phyloP scores from a whole-genome alignment of 2,888 invertebrate genomes.

The Thera obeliscata region DNA sequence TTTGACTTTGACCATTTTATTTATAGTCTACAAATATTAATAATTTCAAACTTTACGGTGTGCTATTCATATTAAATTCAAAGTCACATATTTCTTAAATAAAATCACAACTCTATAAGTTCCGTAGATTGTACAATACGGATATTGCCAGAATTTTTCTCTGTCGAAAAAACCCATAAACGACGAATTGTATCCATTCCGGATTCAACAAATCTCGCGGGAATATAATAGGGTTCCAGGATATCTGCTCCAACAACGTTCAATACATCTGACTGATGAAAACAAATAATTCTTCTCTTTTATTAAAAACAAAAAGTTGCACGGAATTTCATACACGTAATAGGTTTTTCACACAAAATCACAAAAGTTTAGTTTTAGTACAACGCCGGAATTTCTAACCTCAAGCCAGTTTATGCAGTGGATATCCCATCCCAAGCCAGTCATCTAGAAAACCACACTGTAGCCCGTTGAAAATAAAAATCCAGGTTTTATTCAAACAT shows the following conservation, averaged over 20 bases:
- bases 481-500: constrained; percentile 31
- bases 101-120: too few relatives aligned
- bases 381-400: constrained; percentile 8
- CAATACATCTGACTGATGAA: constrained; percentile 8
- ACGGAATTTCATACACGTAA: neutral
- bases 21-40: too few relatives aligned
- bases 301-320: constrained; percentile 3
- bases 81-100: too few relatives aligned
- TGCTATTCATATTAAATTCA: too few relatives aligned
- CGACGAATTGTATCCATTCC: constrained; percentile 1
- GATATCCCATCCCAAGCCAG: constrained; percentile 10
- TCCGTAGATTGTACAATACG: constrained; percentile 1
- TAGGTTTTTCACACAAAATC: constrained; percentile 13
- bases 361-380: neutral
- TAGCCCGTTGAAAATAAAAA: constrained; percentile 22
- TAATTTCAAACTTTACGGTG: too few relatives aligned
- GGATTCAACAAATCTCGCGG: constrained; percentile 16
- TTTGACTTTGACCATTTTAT: too few relatives aligned
- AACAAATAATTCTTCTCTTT: neutral
- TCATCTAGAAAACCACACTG: constrained; percentile 25
- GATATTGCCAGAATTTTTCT: neutral
- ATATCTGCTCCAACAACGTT: constrained; percentile 6
- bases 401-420: constrained; percentile 12
- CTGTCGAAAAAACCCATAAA: neutral
- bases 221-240: constrained; percentile 1